These are phyloP conservation scores for Gymnarchus niloticus DNA, from an alignment of 2,113 vertebrate genomes.

Conservation along the genomic window DNA sequence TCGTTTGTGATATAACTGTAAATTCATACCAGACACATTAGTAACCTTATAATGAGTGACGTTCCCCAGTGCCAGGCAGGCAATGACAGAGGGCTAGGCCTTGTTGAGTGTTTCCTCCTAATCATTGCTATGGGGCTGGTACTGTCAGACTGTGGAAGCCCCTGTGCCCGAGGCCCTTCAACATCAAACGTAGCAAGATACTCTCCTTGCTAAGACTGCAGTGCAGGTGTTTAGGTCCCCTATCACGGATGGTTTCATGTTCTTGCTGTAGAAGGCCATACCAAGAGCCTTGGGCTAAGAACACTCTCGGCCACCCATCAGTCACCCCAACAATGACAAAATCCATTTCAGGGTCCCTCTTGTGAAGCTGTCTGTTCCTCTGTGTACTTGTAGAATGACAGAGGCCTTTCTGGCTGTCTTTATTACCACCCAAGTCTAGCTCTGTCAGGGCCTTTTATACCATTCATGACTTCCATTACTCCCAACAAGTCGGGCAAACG, in stretches of 20 bases:
- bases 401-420: not conserved
- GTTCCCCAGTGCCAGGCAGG: not conserved
- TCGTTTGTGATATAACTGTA: not conserved
- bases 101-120: too few species aligned
- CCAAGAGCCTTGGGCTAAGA: not conserved
- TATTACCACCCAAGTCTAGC: too few species aligned
- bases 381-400: not conserved
- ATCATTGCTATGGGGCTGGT: not conserved
- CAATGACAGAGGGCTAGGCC: too few species aligned
- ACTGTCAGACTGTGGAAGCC: not conserved
- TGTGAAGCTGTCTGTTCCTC: not conserved
- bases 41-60: not conserved
- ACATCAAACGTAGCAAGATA: not conserved
- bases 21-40: not conserved
- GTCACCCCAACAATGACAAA: not conserved
- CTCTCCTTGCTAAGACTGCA: not conserved
- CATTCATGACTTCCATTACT: not conserved
- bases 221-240: not conserved
- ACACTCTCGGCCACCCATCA: not conserved
- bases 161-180: not conserved
- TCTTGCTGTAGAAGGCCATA: not conserved
- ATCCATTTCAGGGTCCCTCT: not conserved
- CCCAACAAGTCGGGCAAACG: not conserved
- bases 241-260: not conserved
- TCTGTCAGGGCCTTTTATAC: not conserved